Evolutionary conservation across 2,888 invertebrate species (phyloP).

Genomic region (Ommatoiulus sabulosus): DNA sequence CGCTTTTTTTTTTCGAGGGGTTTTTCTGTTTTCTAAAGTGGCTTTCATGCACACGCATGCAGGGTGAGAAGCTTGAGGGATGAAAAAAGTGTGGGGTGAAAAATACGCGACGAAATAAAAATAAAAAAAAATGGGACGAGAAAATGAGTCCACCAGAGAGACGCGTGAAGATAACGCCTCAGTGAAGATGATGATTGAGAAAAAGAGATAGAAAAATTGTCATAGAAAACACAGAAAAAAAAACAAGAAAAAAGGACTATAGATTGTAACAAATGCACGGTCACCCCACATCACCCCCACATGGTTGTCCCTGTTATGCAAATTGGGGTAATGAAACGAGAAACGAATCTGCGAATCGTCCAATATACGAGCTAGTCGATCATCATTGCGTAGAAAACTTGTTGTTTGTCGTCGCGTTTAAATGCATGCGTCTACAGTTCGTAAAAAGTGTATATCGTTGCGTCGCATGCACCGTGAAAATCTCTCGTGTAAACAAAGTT

Average conservation of each 20-base stretch:
- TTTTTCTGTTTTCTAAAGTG: not conserved
- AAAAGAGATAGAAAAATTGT: not conserved
- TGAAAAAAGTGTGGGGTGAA: not conserved
- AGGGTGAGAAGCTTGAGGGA: not conserved
- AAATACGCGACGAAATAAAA: too few relatives aligned
- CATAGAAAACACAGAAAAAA: too few relatives aligned
- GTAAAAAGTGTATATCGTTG: too few relatives aligned
- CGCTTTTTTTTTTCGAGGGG: too few relatives aligned
- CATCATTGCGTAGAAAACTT: too few relatives aligned
- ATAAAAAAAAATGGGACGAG: not conserved
- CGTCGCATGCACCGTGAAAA: too few relatives aligned
- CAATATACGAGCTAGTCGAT: too few relatives aligned
- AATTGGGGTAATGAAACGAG: not conserved
- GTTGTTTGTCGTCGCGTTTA: too few relatives aligned
- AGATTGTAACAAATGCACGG: too few relatives aligned
- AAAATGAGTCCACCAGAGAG: constrained; percentile 38
- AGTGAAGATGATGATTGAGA: constrained; percentile 39
- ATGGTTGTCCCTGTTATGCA: not conserved
- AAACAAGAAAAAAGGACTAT: too few relatives aligned
- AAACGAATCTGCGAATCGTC: not conserved
- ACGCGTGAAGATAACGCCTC: not conserved
- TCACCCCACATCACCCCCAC: not conserved
- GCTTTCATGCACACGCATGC: not conserved
- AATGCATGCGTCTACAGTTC: too few relatives aligned
- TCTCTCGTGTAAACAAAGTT: too few relatives aligned